Evolutionary conservation across 2,888 invertebrate species (phyloP).

Genomic region (Caenorhabditis plicata): DNA sequence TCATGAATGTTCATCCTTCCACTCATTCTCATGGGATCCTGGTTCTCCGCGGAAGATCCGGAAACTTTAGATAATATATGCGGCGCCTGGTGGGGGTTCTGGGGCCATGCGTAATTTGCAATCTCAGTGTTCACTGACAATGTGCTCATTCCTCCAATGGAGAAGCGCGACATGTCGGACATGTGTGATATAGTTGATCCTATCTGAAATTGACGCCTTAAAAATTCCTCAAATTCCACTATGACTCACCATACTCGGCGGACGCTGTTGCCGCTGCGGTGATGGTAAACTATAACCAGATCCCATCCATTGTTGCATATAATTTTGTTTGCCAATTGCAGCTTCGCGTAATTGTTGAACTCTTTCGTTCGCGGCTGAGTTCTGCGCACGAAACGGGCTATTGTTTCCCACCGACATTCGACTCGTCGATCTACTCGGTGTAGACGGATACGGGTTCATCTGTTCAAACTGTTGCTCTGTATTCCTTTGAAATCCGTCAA

Average conservation of each 20-base stretch:
- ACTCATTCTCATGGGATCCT: slow-evolving; percentile 15
- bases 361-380: slow-evolving; percentile 15
- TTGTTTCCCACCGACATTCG: not conserved
- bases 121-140: slow-evolving; percentile 24
- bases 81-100: slow-evolving; percentile 8
- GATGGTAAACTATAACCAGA: slow-evolving; percentile 2
- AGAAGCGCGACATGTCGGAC: slow-evolving; percentile 12
- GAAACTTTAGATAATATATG: slow-evolving; percentile 14
- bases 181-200: slow-evolving; percentile 22
- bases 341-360: slow-evolving; percentile 17
- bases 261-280: slow-evolving; percentile 8
- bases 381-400: slow-evolving; percentile 14
- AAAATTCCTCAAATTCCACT: not conserved
- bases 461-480: not conserved
- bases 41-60: slow-evolving; percentile 11
- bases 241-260: slow-evolving; percentile 22
- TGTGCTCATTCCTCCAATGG: slow-evolving; percentile 11
- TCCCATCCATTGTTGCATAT: slow-evolving; percentile 26
- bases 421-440: not conserved
- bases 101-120: slow-evolving; percentile 5
- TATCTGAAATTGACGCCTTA: slow-evolving; percentile 4
- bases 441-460: not conserved
- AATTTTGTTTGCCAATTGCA: slow-evolving; percentile 10
- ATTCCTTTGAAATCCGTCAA: not conserved
- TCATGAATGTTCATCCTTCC: slow-evolving; percentile 9